Conservation (phyloP, 1,140 invertebrate species). For the Harlomillsia oculata region DNA sequence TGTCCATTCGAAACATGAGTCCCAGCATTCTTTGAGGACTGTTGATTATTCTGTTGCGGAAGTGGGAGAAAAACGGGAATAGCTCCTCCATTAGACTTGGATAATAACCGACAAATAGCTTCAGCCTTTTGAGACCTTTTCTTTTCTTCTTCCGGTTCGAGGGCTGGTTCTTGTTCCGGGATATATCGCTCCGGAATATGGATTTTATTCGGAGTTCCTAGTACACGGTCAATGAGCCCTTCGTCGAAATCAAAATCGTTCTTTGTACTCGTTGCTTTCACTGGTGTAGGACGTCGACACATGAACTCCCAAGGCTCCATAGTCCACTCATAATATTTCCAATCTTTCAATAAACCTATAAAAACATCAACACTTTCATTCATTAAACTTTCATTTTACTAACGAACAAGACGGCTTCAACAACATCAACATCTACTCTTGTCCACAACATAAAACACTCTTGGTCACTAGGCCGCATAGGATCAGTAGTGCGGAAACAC, state of each 20-base stretch:
- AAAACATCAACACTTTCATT: no score
- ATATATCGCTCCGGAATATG: constrained; percentile 32
- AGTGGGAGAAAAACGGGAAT: constrained; percentile 15
- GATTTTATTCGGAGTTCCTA: constrained; percentile 32
- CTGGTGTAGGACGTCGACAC: constrained; percentile 19
- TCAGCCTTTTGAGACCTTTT: constrained; percentile 32
- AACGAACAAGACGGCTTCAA: no score
- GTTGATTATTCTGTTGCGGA: no score
- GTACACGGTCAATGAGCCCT: constrained; percentile 30
- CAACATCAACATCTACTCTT: no score
- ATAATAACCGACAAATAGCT: constrained; percentile 26
- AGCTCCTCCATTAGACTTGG: constrained; percentile 23
- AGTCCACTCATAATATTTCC: constrained; percentile 12
- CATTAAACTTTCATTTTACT: no score
- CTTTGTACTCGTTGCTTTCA: constrained; percentile 19
- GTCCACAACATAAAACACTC: no score
- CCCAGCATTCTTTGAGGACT: no score
- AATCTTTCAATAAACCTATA: no score
- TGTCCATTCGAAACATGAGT: no score
- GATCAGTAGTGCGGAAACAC: no score
- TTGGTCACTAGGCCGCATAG: no score
- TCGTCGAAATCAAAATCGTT: constrained; percentile 32
- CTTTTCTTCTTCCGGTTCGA: constrained; percentile 27
- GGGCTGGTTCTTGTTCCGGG: constrained; percentile 17
- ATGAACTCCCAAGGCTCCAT: constrained; percentile 25